Base-by-base conservation (phyloP, 2,888 invertebrate species). In the Lagria hirta region DNA sequence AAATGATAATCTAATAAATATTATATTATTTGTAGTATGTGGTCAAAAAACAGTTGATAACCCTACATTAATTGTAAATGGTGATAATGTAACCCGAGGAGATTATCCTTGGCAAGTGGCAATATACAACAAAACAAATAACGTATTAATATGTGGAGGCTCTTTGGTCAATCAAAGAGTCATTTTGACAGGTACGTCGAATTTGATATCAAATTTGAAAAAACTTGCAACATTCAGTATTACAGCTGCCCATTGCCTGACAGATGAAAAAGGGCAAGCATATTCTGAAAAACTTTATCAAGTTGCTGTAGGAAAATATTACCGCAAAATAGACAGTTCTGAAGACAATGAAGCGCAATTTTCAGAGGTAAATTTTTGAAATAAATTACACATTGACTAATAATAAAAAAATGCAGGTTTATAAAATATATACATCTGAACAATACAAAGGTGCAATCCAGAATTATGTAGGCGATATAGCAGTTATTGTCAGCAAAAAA, bases 51-150 rank as follows among this genome's bases (percentile, higher is more conserved):
- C 47, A 1, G 14, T 28, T 28, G 57, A 60, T 1, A 44, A 56
- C 26, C 34, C 35, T 26, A 43, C 58, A 7, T 42, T 68, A 18
- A 50, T 65, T 6, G 58, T 68, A 6, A 52, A 54, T 13, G 66
- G 65, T 2, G 13, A 30, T 10, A 40, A 14, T 8, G 62, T 62
- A 0, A 50, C 51, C 29, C 53, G 47, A 43, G 67, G 65, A 3
- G 49, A 60, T 20, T 69, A 64, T 44, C 69, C 69, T 7, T 69
- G 69, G 69, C 59, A 62, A 8, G 52, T 60, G 5, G 67, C 64
- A 2, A 17, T 69, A 30, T 68, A 61, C 40, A 42, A 21, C 16
- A 32, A 47, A 20, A 21, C 37, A 4, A 14, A 12, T 1, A 43
- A 33, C 2, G 35, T 30, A n/a, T 17, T 15, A 12, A 49, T 57